Percentiles rank a stretch among this genome's conserved stretches.
Evolutionary conservation across 2,113 vertebrate genomes (phyloP).

Genomic region (Spizaetus ornatus): DNA sequence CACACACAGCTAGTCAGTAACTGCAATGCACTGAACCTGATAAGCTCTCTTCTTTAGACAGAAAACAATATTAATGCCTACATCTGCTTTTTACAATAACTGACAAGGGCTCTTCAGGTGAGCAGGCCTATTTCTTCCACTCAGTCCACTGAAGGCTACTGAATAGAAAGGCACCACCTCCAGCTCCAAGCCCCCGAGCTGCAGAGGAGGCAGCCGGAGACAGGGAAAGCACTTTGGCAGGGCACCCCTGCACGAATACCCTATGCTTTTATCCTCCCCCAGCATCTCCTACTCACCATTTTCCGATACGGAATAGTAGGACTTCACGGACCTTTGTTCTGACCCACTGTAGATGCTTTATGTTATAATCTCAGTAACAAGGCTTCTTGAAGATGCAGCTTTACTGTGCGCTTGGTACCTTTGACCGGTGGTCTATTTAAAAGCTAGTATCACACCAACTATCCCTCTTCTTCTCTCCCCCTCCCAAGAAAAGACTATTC

Average conservation of each 20-base stretch:
- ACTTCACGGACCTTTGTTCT: background rate
- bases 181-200: background rate
- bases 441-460: background rate
- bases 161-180: background rate
- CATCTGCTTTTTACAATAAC: background rate
- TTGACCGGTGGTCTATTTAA: background rate
- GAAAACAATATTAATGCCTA: background rate
- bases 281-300: background rate
- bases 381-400: background rate
- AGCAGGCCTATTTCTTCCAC: background rate
- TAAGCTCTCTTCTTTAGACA: background rate
- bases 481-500: background rate
- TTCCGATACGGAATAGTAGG: background rate
- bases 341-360: background rate
- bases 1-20: background rate
- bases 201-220: rapidly evolving
- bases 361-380: background rate
- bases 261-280: background rate
- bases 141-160: background rate
- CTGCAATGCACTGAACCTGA: background rate
- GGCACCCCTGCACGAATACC: background rate
- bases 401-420: background rate
- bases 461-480: background rate
- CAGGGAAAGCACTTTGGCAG: background rate
- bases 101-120: background rate